Base-by-base conservation (phyloP, 2,797 vertebrate genomes). In the Hippopotamyrus pictus region DNA sequence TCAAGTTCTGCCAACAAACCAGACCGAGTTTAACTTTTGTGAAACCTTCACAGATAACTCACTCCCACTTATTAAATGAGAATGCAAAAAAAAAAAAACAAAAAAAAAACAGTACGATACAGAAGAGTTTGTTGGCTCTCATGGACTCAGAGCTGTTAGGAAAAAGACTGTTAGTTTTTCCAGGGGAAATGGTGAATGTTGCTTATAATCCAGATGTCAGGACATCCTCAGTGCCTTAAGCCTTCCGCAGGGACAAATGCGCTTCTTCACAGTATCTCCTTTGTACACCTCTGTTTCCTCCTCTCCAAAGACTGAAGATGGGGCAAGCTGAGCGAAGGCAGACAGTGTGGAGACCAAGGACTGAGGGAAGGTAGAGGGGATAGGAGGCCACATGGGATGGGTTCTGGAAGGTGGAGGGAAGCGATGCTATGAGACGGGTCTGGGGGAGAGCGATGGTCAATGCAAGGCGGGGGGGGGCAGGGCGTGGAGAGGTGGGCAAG, bases 401-500 rank as follows among this genome's bases (percentile, higher is more conserved):
- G 41, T 6, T 25, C 25, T 14, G 37, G 48, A 51, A 73, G 48
- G n/a, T 33, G 65, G 62, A 19, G 5, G 54, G 51, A 29, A 4
- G 5, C 46, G 17, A 33, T 37, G 82, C 29, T 44, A 19, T 46
- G 73, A 82, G 41, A 85, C 2, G 51, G 44, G 12, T 65, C 73
- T 41, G 1, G 50, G 83, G 65, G 91, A 69, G 91, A 69, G 90
- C 92, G 90, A 83, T 94, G 0, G 83, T 48, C 82, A 6, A 65
- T 86, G 59, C 85, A 88, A 88, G 88, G 22, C 65, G 65, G 51
- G 90, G 90, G 90, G 90, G 91, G 93, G 89, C 19, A 8, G n/a
- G 57, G n/a, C 7, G 7, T 59, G 91, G 90, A 92, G 19, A 91
- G 62, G 92, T 92, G 92, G 94, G 92, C 93, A 91, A 94, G 95